phyloP scores from a whole-genome alignment of 2,888 invertebrate species.

The Nemapogon koenigi region DNA sequence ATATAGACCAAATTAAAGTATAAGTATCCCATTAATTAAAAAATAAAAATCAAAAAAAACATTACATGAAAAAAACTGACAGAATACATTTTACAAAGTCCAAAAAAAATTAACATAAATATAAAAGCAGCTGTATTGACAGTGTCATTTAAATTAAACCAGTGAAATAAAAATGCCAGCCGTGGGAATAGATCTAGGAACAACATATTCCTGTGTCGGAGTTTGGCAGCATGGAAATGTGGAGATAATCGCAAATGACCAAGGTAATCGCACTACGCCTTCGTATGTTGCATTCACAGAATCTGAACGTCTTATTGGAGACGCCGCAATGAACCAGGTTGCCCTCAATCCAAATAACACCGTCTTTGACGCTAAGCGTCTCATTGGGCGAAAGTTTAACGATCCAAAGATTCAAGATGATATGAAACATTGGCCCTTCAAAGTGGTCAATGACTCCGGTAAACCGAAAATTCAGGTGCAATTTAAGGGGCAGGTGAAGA shows the following conservation, averaged over 20 bases:
- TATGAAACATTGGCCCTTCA: constrained; percentile 86
- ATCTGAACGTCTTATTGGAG: constrained; percentile 71
- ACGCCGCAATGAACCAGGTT: constrained; percentile 75
- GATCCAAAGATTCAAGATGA: constrained; percentile 78
- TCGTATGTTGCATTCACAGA: constrained; percentile 78
- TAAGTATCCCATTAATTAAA: too few relatives aligned
- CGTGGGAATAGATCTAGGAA: constrained; percentile 62
- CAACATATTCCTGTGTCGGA: constrained; percentile 63
- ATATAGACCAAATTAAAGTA: too few relatives aligned
- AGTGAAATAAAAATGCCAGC: constrained; percentile 53
- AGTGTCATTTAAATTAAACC: too few relatives aligned
- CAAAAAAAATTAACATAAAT: too few relatives aligned
- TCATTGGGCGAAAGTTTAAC: constrained; percentile 79
- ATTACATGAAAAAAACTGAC: too few relatives aligned
- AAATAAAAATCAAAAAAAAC: too few relatives aligned
- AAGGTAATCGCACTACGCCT: constrained; percentile 76
- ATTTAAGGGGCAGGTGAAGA: constrained; percentile 69
- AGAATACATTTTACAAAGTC: too few relatives aligned
- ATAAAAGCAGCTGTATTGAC: too few relatives aligned
- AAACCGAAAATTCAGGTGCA: constrained; percentile 74
- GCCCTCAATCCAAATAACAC: constrained; percentile 78
- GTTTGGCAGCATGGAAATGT: constrained; percentile 72
- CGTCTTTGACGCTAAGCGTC: constrained; percentile 77
- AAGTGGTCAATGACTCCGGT: constrained; percentile 68
- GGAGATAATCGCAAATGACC: constrained; percentile 74